Evolutionary conservation across 2,113 vertebrate species (phyloP).

Genomic region (Lethenteron camtschaticum): DNA sequence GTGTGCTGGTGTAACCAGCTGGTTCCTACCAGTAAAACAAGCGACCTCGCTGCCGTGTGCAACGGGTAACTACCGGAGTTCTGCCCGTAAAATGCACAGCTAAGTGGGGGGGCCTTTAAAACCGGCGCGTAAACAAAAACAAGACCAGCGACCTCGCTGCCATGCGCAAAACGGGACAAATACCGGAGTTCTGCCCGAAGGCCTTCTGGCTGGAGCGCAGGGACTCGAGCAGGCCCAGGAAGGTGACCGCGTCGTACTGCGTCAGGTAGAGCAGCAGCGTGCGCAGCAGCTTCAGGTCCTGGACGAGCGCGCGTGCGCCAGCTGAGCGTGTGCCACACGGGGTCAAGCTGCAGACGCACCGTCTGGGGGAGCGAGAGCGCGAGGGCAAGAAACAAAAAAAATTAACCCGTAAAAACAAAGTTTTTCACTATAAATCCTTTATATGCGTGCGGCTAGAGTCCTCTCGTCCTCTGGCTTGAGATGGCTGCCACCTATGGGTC

Average conservation of each 20-base stretch:
- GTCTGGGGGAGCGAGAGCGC: conserved; percentile 24
- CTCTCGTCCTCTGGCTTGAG: no score
- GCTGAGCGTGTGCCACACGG: conserved; percentile 86
- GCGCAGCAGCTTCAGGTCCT: conserved; percentile 67
- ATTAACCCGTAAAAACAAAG: no score
- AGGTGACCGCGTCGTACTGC: conserved; percentile 91
- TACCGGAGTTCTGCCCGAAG: conserved; percentile 78
- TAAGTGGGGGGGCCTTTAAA: no score
- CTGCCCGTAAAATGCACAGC: conserved; percentile 23
- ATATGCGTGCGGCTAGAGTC: no score
- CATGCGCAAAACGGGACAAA: neutral
- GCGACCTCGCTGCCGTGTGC: no score
- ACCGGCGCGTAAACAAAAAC: no score
- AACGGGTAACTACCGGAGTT: conserved; percentile 38
- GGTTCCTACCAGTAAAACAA: no score
- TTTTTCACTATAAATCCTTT: no score
- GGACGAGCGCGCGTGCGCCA: conserved; percentile 75
- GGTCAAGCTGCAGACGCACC: conserved; percentile 76
- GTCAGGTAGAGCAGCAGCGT: conserved; percentile 62
- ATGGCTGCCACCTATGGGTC: no score
- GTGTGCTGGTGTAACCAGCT: no score
- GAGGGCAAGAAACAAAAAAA: no score
- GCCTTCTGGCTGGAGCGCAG: conserved; percentile 66
- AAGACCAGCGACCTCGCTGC: no score
- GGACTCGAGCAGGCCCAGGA: conserved; percentile 80